These are phyloP conservation scores for Drepanosiphum platanoidis DNA, from an alignment of 2,888 invertebrate genomes.

Conservation along the genomic window DNA sequence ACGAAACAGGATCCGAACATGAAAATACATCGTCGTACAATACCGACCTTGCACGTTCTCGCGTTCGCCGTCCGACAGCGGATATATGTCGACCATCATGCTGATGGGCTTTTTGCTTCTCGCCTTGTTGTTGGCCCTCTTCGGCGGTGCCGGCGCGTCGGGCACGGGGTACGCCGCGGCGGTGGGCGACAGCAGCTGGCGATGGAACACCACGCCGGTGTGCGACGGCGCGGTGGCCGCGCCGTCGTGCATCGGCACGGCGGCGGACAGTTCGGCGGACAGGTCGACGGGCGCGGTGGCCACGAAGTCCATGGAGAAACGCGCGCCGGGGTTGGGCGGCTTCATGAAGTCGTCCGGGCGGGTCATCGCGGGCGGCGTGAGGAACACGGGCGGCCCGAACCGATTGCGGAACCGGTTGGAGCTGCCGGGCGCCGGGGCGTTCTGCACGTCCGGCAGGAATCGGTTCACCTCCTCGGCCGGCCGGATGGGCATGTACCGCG, in stretches of 20 bases:
- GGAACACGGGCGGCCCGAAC: conserved; percentile 41
- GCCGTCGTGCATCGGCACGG: background rate
- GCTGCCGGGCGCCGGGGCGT: background rate
- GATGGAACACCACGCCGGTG: conserved; percentile 39
- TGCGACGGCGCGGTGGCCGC: conserved; percentile 9
- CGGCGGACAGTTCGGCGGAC: background rate
- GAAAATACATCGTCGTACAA: no score
- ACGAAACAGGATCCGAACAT: no score
- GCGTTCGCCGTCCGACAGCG: background rate
- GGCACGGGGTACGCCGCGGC: background rate
- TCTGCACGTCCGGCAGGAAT: conserved; percentile 29
- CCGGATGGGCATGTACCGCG: conserved; percentile 17
- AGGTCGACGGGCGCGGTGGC: background rate
- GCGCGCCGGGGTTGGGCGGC: conserved; percentile 23
- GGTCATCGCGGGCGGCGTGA: background rate
- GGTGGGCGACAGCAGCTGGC: background rate
- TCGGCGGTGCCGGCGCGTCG: background rate
- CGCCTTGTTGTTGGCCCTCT: background rate
- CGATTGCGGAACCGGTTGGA: conserved; percentile 46
- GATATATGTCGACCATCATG: conserved; percentile 52
- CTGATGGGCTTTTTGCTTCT: conserved; percentile 47
- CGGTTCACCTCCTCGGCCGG: conserved; percentile 35
- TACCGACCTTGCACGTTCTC: conserved; percentile 4
- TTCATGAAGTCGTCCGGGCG: conserved; percentile 55
- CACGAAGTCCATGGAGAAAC: conserved; percentile 19